These are phyloP conservation scores for Agriopis marginaria DNA, from an alignment of 2,888 invertebrate genomes.

Conservation along the genomic window DNA sequence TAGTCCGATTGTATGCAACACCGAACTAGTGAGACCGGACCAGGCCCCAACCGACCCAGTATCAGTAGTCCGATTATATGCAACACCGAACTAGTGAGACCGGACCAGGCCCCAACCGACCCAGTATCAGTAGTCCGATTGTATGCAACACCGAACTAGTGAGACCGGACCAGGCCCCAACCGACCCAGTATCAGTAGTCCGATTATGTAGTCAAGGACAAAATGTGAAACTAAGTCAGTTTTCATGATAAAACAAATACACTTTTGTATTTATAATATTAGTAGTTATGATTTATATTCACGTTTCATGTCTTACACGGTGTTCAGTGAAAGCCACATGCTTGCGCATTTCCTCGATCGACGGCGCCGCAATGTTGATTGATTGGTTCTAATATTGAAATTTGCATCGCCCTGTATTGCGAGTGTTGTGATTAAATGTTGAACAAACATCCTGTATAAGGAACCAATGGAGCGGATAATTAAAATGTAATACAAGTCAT, in stretches of 20 bases:
- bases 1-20: no score
- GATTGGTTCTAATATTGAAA: conserved; percentile 76
- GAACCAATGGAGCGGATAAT: conserved; percentile 44
- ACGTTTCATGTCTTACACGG: conserved; percentile 1
- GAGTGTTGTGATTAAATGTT: conserved; percentile 47
- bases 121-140: background rate
- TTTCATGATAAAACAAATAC: no score
- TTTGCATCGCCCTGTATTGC: conserved; percentile 60
- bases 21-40: no score
- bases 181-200: no score
- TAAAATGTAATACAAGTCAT: conserved; percentile 46
- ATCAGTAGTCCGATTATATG: no score
- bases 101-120: no score
- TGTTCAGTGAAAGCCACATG: conserved; percentile 16
- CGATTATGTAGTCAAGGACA: no score
- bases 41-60: no score
- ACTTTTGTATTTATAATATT: background rate
- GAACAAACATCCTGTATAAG: conserved; percentile 42
- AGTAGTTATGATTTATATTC: background rate
- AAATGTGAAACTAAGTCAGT: no score
- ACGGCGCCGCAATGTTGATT: conserved; percentile 67
- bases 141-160: no score
- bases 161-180: no score
- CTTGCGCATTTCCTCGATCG: conserved; percentile 62
- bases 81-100: no score